A percentile compares a stretch with the other conserved stretches of the same genome.
Evolutionary conservation across 2,113 vertebrate species (phyloP).

Genomic region (Orientallactaga bullata): DNA sequence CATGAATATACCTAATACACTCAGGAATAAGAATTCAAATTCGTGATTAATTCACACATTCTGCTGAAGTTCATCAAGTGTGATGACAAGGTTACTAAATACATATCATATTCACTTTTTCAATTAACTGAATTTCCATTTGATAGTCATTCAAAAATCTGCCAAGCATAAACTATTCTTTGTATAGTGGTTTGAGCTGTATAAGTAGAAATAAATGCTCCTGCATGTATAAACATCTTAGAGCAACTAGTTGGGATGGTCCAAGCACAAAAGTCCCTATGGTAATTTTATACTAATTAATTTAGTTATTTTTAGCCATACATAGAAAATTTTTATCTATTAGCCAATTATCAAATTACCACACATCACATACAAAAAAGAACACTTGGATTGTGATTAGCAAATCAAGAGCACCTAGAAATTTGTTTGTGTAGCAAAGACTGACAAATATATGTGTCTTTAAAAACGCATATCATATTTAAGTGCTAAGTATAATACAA

Average conservation of each 20-base stretch:
- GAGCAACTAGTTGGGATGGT: not conserved
- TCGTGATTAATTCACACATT: not conserved
- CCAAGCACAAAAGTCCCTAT: not conserved
- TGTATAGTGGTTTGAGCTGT: not conserved
- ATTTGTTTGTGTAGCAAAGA: not conserved
- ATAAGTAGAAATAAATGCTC: not conserved
- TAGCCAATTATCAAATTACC: slow-evolving; percentile 10
- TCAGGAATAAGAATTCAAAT: not conserved
- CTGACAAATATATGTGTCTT: not conserved
- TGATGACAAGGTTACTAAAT: not conserved
- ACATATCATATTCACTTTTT: not conserved
- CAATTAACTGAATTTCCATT: not conserved
- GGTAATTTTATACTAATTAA: slow-evolving; percentile 18
- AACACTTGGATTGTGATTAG: not conserved
- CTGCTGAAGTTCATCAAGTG: not conserved
- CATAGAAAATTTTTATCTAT: not conserved
- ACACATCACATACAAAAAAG: not conserved
- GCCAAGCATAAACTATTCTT: not conserved
- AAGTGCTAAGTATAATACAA: not conserved
- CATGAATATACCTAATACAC: not conserved
- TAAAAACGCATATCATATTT: not conserved
- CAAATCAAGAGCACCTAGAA: slow-evolving; percentile 6
- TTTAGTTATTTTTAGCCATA: not conserved
- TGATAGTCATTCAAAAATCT: not conserved
- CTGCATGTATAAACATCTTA: not conserved